Conservation (phyloP, 2,797 vertebrate species). For the Sebastes cheni region DNA sequence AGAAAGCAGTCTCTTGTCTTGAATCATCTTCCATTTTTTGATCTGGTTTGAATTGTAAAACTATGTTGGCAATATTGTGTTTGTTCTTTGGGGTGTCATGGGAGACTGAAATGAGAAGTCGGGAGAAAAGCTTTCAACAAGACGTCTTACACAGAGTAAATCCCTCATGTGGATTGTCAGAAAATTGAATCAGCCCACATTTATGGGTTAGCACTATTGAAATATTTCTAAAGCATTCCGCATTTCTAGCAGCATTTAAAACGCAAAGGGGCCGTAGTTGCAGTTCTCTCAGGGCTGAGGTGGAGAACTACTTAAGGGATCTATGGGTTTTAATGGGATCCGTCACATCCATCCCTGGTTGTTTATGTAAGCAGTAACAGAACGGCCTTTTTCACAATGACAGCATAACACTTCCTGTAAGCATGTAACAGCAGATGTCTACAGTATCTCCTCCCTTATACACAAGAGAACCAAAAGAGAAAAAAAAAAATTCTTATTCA, state of each 20-base stretch:
- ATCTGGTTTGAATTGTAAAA: slow-evolving; percentile 39
- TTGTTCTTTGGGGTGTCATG: slow-evolving; percentile 54
- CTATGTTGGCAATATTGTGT: slow-evolving; percentile 48
- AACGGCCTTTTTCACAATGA: slow-evolving; percentile 6
- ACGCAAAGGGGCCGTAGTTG: slow-evolving; percentile 51
- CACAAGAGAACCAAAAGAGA: not conserved
- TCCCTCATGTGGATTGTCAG: slow-evolving; percentile 64
- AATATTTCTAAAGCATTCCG: slow-evolving; percentile 58
- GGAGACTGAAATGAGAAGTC: slow-evolving; percentile 60
- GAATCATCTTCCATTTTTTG: slow-evolving; percentile 46
- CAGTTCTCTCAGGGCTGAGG: slow-evolving; percentile 48
- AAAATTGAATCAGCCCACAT: slow-evolving; percentile 69
- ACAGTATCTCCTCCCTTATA: not conserved
- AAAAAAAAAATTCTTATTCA: not conserved
- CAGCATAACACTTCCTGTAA: slow-evolving; percentile 7
- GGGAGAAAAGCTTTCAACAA: slow-evolving; percentile 61
- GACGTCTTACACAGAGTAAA: slow-evolving; percentile 54
- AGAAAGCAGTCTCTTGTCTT: not conserved
- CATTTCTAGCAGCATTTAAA: slow-evolving; percentile 56
- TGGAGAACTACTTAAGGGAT: slow-evolving; percentile 60
- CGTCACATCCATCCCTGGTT: slow-evolving; percentile 37
- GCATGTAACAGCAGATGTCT: slow-evolving; percentile 1
- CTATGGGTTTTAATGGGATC: slow-evolving; percentile 60
- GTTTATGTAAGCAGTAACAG: slow-evolving; percentile 36
- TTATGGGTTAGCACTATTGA: slow-evolving; percentile 49